Conservation (phyloP, 2,113 vertebrate genomes). For the Aythya baeri region DNA sequence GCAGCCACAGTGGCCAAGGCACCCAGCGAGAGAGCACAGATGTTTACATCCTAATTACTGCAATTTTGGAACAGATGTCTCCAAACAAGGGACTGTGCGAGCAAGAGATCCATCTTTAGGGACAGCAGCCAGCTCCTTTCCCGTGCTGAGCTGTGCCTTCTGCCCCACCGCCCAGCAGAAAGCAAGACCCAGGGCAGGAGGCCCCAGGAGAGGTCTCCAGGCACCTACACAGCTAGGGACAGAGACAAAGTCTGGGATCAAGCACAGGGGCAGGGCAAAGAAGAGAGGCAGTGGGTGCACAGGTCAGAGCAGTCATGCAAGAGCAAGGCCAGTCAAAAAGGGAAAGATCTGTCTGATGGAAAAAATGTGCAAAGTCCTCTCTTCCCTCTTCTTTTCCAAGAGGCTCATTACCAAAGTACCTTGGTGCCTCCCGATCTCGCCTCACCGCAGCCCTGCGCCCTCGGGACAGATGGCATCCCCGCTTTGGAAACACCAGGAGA, state of each 20-base stretch:
- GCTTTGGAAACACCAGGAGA: not conserved
- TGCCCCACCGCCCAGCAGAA: too few relatives aligned
- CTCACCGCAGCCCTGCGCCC: not conserved
- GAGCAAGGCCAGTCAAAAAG: not conserved
- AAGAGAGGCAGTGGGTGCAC: not conserved
- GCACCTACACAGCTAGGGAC: not conserved
- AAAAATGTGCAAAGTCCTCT: not conserved
- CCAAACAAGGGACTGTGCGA: too few relatives aligned
- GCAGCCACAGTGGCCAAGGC: too few relatives aligned
- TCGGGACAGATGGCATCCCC: not conserved
- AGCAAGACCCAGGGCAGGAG: not conserved
- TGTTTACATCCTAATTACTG: too few relatives aligned
- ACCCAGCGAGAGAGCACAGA: too few relatives aligned
- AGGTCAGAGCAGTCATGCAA: not conserved
- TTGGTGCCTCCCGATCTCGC: not conserved
- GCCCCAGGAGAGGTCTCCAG: not conserved
- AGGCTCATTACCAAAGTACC: not conserved
- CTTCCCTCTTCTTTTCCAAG: not conserved
- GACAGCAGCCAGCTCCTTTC: too few relatives aligned
- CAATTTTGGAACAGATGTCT: too few relatives aligned
- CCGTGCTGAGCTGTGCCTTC: not conserved
- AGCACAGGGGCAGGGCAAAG: not conserved
- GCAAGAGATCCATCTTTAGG: too few relatives aligned
- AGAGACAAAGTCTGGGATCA: rapidly evolving
- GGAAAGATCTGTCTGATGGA: not conserved